These are phyloP conservation scores for Caenorhabditis becei DNA, from an alignment of 2,888 invertebrate species.

Conservation along the genomic window DNA sequence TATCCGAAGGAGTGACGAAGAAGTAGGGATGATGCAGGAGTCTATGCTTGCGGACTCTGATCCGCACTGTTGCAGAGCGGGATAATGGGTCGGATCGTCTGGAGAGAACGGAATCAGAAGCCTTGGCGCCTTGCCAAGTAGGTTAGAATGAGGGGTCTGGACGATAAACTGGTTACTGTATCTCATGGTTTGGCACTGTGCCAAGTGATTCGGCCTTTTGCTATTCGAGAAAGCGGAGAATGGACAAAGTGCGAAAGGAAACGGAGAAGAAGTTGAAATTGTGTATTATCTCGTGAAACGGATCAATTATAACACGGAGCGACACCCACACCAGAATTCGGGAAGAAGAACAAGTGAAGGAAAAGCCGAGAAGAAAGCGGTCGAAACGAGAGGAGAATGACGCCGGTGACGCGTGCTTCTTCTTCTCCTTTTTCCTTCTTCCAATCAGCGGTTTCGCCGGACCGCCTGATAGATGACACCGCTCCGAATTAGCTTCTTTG, in stretches of 20 bases:
- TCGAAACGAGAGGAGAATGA: slow-evolving; percentile 36
- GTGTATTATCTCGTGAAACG: slow-evolving; percentile 53
- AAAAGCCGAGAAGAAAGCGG: slow-evolving; percentile 27
- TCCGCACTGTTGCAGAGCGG: slow-evolving; percentile 22
- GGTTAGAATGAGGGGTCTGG: background rate
- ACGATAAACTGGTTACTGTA: slow-evolving; percentile 12
- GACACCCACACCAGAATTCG: slow-evolving; percentile 30
- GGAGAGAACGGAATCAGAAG: background rate
- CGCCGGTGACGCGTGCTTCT: slow-evolving; percentile 27
- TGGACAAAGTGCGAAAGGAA: slow-evolving; percentile 21
- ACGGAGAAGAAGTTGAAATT: slow-evolving; percentile 36
- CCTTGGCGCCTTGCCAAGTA: slow-evolving; percentile 14
- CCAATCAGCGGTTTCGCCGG: slow-evolving; percentile 41
- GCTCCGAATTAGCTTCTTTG: slow-evolving; percentile 47
- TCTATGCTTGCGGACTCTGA: slow-evolving; percentile 16
- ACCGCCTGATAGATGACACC: slow-evolving; percentile 50
- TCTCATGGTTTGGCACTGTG: background rate
- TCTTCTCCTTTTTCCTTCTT: background rate
- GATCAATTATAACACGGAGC: slow-evolving; percentile 52
- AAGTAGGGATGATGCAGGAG: slow-evolving; percentile 26
- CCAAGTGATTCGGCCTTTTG: background rate
- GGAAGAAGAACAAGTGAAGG: slow-evolving; percentile 14
- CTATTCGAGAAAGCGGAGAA: background rate
- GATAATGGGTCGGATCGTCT: slow-evolving; percentile 13
- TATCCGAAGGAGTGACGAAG: slow-evolving; percentile 33